Conservation (phyloP, 2,797 vertebrate species). For the Acanthurus tractus region DNA sequence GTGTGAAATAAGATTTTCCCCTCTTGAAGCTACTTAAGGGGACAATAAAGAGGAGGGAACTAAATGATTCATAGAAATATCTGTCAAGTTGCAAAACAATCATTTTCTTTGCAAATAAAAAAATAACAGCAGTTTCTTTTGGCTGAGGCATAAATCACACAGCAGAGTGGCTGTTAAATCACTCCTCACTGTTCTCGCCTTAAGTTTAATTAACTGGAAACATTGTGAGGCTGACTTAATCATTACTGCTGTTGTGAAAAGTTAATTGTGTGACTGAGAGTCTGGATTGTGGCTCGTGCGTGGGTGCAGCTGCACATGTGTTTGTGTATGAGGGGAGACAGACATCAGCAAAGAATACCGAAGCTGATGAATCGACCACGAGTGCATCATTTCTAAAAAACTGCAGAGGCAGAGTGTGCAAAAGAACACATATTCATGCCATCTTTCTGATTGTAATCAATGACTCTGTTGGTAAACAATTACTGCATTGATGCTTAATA, state of each 20-base stretch:
- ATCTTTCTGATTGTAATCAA: too few relatives aligned
- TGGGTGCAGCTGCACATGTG: background rate
- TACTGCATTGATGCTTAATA: background rate
- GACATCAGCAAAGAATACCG: too few relatives aligned
- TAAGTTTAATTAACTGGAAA: conserved; percentile 49
- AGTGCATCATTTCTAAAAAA: background rate
- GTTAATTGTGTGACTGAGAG: conserved; percentile 35
- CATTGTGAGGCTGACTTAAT: conserved; percentile 35
- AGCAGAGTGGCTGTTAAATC: conserved; percentile 37
- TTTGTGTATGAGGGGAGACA: background rate
- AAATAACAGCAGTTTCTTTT: background rate
- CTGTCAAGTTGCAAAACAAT: conserved; percentile 1
- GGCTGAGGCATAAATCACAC: conserved; percentile 10
- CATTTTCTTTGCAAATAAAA: background rate
- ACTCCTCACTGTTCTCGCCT: conserved; percentile 34
- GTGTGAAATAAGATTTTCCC: background rate
- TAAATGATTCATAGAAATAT: background rate
- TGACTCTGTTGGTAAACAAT: too few relatives aligned
- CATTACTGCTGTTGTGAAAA: conserved; percentile 43
- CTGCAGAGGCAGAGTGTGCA: background rate
- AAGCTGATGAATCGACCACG: background rate
- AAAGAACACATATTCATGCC: background rate
- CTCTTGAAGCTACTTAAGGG: background rate
- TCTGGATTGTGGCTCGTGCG: conserved; percentile 11
- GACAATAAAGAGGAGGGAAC: background rate